Evolutionary conservation across 2,797 vertebrate genomes (phyloP).

Genomic region (Zalophus californianus): DNA sequence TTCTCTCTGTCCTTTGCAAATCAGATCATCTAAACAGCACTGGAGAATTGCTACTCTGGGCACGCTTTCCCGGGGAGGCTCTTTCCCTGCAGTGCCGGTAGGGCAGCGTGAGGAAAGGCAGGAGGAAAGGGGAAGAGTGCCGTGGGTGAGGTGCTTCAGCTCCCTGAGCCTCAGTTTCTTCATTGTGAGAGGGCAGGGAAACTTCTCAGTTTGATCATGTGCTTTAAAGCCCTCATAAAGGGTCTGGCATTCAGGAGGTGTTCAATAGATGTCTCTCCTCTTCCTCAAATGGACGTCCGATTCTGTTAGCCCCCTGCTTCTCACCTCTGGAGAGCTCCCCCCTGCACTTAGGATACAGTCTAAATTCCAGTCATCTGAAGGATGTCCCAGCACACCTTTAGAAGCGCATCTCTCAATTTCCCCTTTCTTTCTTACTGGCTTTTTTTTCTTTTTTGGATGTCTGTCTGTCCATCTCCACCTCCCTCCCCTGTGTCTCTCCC

Average conservation of each 20-base stretch:
- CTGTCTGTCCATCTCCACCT: not conserved
- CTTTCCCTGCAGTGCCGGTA: not conserved
- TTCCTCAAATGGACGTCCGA: not conserved
- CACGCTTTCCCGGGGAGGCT: not conserved
- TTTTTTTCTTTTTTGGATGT: not conserved
- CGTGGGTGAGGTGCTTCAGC: rapidly evolving
- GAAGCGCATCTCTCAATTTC: not conserved
- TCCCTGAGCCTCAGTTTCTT: not conserved
- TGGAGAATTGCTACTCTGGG: not conserved
- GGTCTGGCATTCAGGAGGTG: not conserved
- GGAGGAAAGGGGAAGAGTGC: not conserved
- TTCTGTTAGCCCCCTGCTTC: not conserved
- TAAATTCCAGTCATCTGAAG: not conserved
- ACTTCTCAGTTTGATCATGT: not conserved
- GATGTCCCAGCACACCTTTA: not conserved
- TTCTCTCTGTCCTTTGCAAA: not conserved
- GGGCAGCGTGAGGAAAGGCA: not conserved
- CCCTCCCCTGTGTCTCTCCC: not conserved
- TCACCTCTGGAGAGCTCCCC: not conserved
- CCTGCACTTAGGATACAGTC: not conserved
- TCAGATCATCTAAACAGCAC: not conserved
- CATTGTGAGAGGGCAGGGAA: not conserved
- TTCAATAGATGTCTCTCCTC: not conserved
- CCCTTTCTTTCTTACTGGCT: not conserved
- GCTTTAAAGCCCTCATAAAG: not conserved